Base-by-base conservation (phyloP, 2,888 invertebrate species). In the Pecten maximus region DNA sequence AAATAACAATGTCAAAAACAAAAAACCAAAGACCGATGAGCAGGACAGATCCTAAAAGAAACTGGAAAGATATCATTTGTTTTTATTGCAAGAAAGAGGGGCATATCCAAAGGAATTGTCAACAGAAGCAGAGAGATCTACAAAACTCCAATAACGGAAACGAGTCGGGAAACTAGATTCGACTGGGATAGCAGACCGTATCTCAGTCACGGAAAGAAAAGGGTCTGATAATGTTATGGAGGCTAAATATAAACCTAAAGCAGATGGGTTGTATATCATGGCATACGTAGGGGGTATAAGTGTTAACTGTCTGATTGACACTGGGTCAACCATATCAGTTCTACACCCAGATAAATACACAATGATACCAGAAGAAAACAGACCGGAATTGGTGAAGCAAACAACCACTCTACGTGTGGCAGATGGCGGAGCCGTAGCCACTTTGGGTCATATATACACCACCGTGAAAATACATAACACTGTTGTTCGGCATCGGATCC, bases 221-320 rank as follows among this genome's bases (percentile, higher is more conserved):
- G 40, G 35, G 48, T 39, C 50, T 48, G 28, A 28, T 28, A 60
- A 74, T 60, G 15, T 40, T 89, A 16, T 0, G n/a, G 40, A 60
- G 15, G 40, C 50, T 19, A 54, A 54, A 54, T 54, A 54, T 16
- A 54, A 48, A 40, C 19, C n/a, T 15, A 60, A 10, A 44, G 35
- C 28, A 4, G 35, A 40, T 74, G 40, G 39, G 19, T 28, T 89
- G 40, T 60, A 88, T 50, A 40, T 60, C 23, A 28, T 16, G 23
- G 44, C 23, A 12, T 16, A 23, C 8, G 60, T 89, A 60, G 28
- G 15, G 40, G 60, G 74, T 28, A 28, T 40, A 8, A 23, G 50
- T 40, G 48, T 40, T 74, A 89, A 89, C 50, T 89, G 60, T 74
- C 28, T 89, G 12, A 89, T 89, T 40, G 89, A 89, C 40, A 89